phyloP scores from a whole-genome alignment of 2,797 vertebrate species.

The Pelodytes ibericus region DNA sequence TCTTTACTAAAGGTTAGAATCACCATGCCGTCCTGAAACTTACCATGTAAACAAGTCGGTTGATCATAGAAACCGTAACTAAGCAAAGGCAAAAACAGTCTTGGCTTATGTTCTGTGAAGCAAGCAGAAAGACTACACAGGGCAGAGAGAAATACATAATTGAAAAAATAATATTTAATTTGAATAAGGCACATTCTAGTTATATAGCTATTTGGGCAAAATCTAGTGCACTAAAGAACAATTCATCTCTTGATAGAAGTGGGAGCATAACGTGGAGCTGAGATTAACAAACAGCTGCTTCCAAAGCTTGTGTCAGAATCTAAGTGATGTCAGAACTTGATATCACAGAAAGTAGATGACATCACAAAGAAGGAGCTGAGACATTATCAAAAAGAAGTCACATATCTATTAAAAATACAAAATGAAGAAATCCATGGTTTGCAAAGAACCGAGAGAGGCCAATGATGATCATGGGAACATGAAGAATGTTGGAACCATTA shows the following conservation, averaged over 20 bases:
- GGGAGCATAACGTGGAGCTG: no score
- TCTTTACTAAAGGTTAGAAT: background rate
- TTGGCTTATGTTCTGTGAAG: no score
- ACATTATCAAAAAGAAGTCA: background rate
- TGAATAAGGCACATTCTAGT: no score
- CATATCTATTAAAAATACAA: background rate
- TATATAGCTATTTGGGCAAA: no score
- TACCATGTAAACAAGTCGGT: conserved; percentile 11
- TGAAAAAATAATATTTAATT: no score
- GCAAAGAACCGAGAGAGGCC: background rate
- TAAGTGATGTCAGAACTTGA: background rate
- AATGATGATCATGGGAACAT: background rate
- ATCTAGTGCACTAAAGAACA: no score
- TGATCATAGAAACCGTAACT: conserved; percentile 41
- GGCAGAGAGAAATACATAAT: background rate
- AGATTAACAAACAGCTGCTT: no score
- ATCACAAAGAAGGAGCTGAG: background rate
- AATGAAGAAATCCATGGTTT: background rate
- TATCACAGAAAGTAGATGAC: background rate
- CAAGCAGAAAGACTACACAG: background rate
- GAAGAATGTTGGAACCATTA: conserved; percentile 29
- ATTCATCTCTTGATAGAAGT: no score
- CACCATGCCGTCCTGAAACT: background rate
- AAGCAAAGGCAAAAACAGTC: background rate
- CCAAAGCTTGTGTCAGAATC: background rate